Base-by-base conservation (phyloP, 2,888 invertebrate species). In the Penaeus monodon region DNA sequence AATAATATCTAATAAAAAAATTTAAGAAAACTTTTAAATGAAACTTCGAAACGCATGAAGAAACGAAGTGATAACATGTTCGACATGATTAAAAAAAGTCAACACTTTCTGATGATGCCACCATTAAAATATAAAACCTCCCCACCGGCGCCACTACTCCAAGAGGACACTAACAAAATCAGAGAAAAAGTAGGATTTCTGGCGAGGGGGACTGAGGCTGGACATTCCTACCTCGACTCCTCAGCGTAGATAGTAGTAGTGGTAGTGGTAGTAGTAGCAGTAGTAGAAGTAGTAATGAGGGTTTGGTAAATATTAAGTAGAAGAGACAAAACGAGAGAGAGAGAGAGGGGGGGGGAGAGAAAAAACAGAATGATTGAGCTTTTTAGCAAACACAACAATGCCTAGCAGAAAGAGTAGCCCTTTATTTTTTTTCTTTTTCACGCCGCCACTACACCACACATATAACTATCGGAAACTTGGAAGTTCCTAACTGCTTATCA, bases 131-230 rank as follows among this genome's bases (percentile, higher is more conserved):
- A 44, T 44, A 10, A n/a, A 66, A 20, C 24, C 38, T 73, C 63
- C 57, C 82, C 82, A 73, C 82, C 82, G 82, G 82, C 82, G 70
- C 82, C 82, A 82, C 82, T 73, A 82, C 73, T 82, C 82, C 82
- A 82, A 70, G 57, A 57, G 57, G 57, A 57, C 57, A 57, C 57
- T 57, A 57, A 57, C 8, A 44, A 57, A 57, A 57, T 57, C 57
- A 57, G 57, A 57, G 57, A 38, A 27, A 57, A 70, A 73, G 73
- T 63, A 57, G 63, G 57, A 33, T 49, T 17, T 29, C 29, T 29
- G 44, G 57, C 49, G 63, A 57, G 70, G 63, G 57, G 29, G 82
- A 73, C 70, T 63, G 82, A 82, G 82, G 73, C 57, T 82, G 73
- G 82, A 73, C 70, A 65, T n/a, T 77, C 82, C 82, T 82, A 82